Base-by-base conservation (phyloP, 2,113 vertebrate species). In the Baryphthengus martii region DNA sequence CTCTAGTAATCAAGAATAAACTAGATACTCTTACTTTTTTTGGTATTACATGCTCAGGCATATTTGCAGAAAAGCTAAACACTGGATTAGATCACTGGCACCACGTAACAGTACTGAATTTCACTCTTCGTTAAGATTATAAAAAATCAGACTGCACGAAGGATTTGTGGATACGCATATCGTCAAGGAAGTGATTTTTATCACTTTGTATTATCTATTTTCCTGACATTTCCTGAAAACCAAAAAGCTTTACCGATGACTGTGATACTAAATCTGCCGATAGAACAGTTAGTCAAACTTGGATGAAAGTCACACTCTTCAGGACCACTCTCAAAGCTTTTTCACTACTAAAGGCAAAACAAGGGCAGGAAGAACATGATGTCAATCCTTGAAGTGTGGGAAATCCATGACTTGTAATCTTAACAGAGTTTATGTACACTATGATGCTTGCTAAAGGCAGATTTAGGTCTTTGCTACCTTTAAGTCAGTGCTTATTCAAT, bases 51-150 rank as follows among this genome's bases (percentile, higher is more conserved):
- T 44, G 55, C 61, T 93, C 39, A 81, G 39, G 23, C 9, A 8
- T 61, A 76, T 66, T 88, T 94, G 62, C 31, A 67, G 35, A 72
- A 71, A 62, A 92, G 37, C 19, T 61, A 65, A 85, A 59, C 13
- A 72, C 9, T 85, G 16, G 23, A 85, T 72, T 73, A 76, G 19
- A 70, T 52, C 45, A 73, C 10, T 19, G 93, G 50, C 58, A 76
- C 63, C 10, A 75, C 4, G 6, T 24, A 92, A 65, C 40, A 73
- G 13, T 50, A 72, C 11, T 55, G 17, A 35, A 71, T 71, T 79
- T 66, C 59, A 62, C 17, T 80, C 21, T 52, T 86, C 24, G 42
- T 62, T 77, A 83, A 33, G 29, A 39, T 71, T 72, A 71, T 37
- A 23, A 89, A 90, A 87, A 81, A 78, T 35, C 10, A 80, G 75